Conservation (phyloP, 2,888 invertebrate species). For the Lepidochitona cinerea region DNA sequence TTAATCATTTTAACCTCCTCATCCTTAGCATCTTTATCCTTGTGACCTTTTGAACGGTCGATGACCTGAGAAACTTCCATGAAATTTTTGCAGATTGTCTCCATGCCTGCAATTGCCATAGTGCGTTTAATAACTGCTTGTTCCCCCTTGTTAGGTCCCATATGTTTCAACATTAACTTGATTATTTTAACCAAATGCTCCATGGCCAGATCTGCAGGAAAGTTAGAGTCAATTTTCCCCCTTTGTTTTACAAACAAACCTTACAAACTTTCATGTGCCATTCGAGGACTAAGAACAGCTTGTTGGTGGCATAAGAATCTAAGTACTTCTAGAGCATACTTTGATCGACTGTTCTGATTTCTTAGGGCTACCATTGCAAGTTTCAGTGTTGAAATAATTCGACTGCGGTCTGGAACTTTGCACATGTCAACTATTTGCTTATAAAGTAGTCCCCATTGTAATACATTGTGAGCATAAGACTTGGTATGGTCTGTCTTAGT, state of each 20-base stretch:
- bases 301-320: neutral
- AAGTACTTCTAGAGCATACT: neutral
- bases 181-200: neutral
- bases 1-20: neutral
- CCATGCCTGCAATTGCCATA: neutral
- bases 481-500: neutral
- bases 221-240: neutral
- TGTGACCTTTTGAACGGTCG: neutral
- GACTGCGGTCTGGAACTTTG: neutral
- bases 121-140: neutral
- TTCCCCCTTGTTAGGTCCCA: neutral
- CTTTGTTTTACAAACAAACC: neutral
- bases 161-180: neutral
- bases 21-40: neutral
- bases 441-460: neutral
- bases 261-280: neutral
- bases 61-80: neutral
- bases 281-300: neutral
- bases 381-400: neutral
- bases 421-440: neutral
- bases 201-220: neutral
- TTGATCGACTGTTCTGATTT: neutral
- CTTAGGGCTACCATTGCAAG: neutral
- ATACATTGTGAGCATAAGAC: neutral
- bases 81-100: neutral